Base-by-base conservation (phyloP, 2,797 vertebrate species). In the Sebastes dallii region DNA sequence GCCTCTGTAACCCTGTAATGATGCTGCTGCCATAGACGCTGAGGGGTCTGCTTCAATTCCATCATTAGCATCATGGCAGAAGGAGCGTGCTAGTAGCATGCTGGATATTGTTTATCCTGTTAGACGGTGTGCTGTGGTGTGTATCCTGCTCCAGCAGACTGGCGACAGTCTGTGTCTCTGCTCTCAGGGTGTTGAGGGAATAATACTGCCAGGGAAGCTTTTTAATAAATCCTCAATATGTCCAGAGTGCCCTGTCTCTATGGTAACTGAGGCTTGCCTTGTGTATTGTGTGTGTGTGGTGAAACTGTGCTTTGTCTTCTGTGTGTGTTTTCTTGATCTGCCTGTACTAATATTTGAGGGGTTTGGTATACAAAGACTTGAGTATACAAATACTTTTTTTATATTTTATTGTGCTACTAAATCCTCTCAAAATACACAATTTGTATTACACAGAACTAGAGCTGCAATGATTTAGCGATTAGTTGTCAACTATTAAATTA, bases 181-280 rank as follows among this genome's bases (percentile, higher is more conserved):
- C 90, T 91, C 73, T 78, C 73, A 58, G 61, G 79, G 86, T 62
- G 66, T 42, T 64, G 72, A 81, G 84, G 88, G 89, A 80, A 80
- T 89, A 90, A 88, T 77, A 68, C 80, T 89, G 88, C 88, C 89
- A 89, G 81, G 75, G 85, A 42, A 85, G 22, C 80, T 89, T 91
- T 95, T 92, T 81, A 91, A 95, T 93, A 94, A 92, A 92, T 88
- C 85, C 89, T 92, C 86, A 85, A 93, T 92, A 91, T 80, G 85
- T 95, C 90, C 89, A 88, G 68, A 90, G 90, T 88, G 52, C 85
- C 81, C 86, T 59, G 93, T 96, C 94, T 95, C 96, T 93, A 95
- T 96, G 95, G 93, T 93, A 93, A 97, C 92, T 12, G 83, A 81
- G 82, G 52, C 80, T 73, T 72, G 69, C 89, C 76, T 89, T 80